Evolutionary conservation across 2,888 invertebrate genomes (phyloP).

Genomic region (Tenthredo distinguenda): DNA sequence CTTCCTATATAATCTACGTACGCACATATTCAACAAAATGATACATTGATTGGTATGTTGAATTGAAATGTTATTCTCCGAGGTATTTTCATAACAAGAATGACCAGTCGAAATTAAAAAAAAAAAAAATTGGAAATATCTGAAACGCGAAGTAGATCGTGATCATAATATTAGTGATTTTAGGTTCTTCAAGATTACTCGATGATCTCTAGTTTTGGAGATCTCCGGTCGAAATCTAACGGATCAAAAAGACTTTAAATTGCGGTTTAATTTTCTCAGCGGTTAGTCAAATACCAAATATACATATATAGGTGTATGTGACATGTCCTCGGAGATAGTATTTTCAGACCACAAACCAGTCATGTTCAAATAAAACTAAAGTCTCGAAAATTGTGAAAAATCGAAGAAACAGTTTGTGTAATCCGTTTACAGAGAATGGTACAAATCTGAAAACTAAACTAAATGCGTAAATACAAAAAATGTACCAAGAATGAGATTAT

Average conservation of each 20-base stretch:
- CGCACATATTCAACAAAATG: neutral
- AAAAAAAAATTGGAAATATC: neutral
- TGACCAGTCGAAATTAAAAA: neutral
- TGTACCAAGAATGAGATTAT: neutral
- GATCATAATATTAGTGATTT: neutral
- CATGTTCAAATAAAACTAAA: neutral
- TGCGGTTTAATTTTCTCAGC: neutral
- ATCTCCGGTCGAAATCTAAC: neutral
- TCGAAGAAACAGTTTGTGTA: neutral
- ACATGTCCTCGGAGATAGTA: neutral
- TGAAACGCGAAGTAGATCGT: neutral
- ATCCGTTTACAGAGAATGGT: neutral
- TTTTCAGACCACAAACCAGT: neutral
- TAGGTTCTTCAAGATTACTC: neutral
- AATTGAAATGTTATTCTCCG: neutral
- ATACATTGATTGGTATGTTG: neutral
- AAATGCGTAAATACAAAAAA: neutral
- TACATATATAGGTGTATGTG: neutral
- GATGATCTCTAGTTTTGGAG: neutral
- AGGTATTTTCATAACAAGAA: neutral
- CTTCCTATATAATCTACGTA: neutral
- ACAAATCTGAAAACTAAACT: neutral
- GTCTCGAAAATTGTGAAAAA: neutral
- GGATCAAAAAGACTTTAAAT: neutral
- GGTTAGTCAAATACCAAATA: neutral